Percentiles rank a stretch among this genome's conserved stretches.
phyloP scores from a whole-genome alignment of 2,113 vertebrate species.

The Turnix velox region DNA sequence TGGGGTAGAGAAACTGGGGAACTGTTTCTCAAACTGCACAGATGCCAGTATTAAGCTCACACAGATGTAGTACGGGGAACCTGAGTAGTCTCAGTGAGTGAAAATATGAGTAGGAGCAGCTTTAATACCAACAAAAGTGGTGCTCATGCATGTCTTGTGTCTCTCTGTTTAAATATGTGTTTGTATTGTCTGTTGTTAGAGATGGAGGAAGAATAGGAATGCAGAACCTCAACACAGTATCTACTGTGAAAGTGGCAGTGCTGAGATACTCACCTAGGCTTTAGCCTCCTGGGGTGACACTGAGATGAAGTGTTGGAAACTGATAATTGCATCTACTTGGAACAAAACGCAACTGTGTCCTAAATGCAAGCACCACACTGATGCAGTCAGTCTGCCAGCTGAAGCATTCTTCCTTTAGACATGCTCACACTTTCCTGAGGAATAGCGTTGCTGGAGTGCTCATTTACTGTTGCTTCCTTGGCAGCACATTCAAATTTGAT shows the following conservation, averaged over 20 bases:
- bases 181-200: neutral
- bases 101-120: neutral
- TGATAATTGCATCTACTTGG: neutral
- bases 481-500: neutral
- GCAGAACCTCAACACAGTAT: neutral
- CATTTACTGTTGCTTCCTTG: rapidly evolving
- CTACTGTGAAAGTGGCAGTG: neutral
- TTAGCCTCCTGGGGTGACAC: neutral
- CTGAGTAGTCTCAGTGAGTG: neutral
- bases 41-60: neutral
- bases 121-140: neutral
- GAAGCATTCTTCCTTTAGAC: neutral
- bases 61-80: neutral
- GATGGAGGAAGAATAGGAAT: neutral
- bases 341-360: neutral
- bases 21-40: neutral
- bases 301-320: neutral
- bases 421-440: neutral
- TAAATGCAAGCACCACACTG: neutral
- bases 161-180: neutral
- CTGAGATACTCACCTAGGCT: neutral
- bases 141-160: neutral
- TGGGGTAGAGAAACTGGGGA: neutral
- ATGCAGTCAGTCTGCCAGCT: neutral
- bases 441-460: neutral